Conservation (phyloP, 1,140 invertebrate species). For the Colletes latitarsis region DNA sequence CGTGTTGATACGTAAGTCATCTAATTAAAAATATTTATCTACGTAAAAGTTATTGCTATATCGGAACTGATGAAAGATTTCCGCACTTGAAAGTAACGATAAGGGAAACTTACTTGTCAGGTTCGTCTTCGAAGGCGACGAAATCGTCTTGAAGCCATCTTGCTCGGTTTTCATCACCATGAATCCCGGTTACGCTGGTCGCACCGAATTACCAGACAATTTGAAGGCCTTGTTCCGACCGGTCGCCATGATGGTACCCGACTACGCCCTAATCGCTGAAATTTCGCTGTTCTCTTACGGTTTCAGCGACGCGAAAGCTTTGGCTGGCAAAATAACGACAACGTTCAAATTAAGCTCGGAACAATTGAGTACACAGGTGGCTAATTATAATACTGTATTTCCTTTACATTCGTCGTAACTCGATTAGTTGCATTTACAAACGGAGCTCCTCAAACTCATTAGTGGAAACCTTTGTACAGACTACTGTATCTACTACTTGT, state of each 20-base stretch:
- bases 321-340: constrained; percentile 88
- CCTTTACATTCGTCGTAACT: too few relatives aligned
- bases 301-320: constrained; percentile 84
- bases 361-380: constrained; percentile 84
- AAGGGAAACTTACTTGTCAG: constrained; percentile 56
- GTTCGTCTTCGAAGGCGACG: constrained; percentile 86
- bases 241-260: constrained; percentile 90
- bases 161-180: constrained; percentile 89
- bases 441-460: too few relatives aligned
- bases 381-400: neutral
- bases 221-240: constrained; percentile 88
- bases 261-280: constrained; percentile 88
- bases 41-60: too few relatives aligned
- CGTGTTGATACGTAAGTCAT: constrained; percentile 71
- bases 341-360: constrained; percentile 88
- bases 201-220: constrained; percentile 88
- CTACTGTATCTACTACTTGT: too few relatives aligned
- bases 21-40: neutral
- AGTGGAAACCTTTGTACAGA: too few relatives aligned
- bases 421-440: too few relatives aligned
- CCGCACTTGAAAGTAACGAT: neutral
- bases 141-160: constrained; percentile 83
- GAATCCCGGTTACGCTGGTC: constrained; percentile 88
- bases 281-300: constrained; percentile 88
- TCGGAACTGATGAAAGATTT: too few relatives aligned